Evolutionary conservation across 2,797 vertebrate species (phyloP).

Genomic region (Aratinga solstitialis): DNA sequence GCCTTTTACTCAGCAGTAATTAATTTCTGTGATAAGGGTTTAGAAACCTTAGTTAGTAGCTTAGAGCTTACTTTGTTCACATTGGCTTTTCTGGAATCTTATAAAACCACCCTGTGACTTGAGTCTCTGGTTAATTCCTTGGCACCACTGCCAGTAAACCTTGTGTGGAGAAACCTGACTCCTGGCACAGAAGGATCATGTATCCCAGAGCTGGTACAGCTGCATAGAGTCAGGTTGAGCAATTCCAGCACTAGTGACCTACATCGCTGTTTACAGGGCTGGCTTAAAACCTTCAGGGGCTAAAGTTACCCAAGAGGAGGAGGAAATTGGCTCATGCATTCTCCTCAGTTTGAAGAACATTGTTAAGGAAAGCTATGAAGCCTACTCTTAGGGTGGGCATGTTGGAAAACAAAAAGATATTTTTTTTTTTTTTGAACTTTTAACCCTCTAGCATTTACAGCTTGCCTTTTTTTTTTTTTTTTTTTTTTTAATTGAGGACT

Average conservation of each 20-base stretch:
- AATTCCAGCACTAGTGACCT: neutral
- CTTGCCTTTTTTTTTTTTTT: neutral
- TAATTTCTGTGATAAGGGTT: constrained; percentile 29
- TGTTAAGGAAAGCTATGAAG: neutral
- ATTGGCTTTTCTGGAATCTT: constrained; percentile 5
- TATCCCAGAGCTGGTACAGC: neutral
- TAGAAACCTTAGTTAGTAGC: constrained; percentile 4
- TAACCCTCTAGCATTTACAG: neutral
- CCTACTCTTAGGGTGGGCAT: neutral
- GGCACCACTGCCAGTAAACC: neutral
- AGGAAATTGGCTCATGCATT: neutral
- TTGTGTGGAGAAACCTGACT: constrained; percentile 24
- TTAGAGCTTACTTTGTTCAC: constrained; percentile 12
- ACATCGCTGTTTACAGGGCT: neutral
- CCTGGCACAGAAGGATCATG: constrained; percentile 1
- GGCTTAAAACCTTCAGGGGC: neutral
- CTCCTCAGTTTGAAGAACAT: neutral
- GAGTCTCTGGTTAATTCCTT: constrained; percentile 43
- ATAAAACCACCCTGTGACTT: neutral
- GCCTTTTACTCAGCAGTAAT: neutral
- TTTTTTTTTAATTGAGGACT: neutral
- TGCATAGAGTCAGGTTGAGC: neutral
- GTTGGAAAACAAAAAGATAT: neutral
- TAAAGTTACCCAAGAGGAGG: neutral
- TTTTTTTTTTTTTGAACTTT: neutral